Base-by-base conservation (phyloP, 1,140 invertebrate species). In the Hypothenemus hampei region DNA sequence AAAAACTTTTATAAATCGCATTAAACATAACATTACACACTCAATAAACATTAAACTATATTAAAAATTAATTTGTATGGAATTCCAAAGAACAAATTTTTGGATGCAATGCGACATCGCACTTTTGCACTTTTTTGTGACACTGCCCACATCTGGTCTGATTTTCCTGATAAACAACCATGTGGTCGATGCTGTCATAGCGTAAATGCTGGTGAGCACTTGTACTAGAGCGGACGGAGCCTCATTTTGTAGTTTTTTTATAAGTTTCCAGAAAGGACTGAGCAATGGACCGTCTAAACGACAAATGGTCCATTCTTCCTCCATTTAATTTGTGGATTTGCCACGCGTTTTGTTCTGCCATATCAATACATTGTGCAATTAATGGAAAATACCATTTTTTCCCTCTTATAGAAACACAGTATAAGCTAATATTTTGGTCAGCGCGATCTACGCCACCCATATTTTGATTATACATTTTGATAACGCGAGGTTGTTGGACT, bases 311-410 rank as follows among this genome's bases (percentile, higher is more conserved):
- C 29, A 63, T 18, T 20, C 41, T 56, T 16, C 61, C 63, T n/a
- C 54, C 50, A 57, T 63, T 50, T 10, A 22, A 11, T 15, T 52
- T 36, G 36, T 69, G 59, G 8, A 70, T 23, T 19, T 63, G 63
- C 68, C 68, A 71, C 10, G 63, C 61, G 58, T 71, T 70, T 46
- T 69, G 63, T 11, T 65, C 43, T 16, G 63, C 59, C 50, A 68
- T 58, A 55, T 70, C 66, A 4, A 70, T 11, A 37, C 54, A 65
- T 49, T 69, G 59, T 10, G 20, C 29, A 31, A 69, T 31, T n/a
- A 71, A 39, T 18, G 65, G 60, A 47, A 61, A 65, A 56, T 65
- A 70, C 66, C 64, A 67, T 60, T 70, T 70, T 46, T 70, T 70
- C 35, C 62, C 66, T 21, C 65, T 36, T 16, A 70, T 66, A 10